A percentile compares a stretch with the other conserved stretches of the same genome.
phyloP scores from a whole-genome alignment of 1,140 invertebrate species.

The Pseudomyrmex gracilis region DNA sequence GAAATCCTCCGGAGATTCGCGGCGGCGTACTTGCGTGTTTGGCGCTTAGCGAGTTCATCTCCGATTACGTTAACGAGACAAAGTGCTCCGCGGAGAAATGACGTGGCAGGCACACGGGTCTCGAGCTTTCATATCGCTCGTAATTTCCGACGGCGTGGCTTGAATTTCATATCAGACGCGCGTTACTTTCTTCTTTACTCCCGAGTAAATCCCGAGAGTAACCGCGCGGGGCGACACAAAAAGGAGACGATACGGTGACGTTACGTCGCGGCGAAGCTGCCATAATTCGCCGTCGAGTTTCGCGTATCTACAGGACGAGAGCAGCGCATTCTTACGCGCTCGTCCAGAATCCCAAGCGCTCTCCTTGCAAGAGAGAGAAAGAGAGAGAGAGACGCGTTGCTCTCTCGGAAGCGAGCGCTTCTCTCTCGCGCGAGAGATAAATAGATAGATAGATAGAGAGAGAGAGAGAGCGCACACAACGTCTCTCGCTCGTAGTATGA shows the following conservation, averaged over 20 bases:
- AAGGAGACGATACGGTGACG: neutral
- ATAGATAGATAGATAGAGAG: too few relatives aligned
- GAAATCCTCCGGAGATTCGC: conserved; percentile 24
- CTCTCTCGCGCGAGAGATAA: neutral
- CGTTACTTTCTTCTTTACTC: conserved; percentile 31
- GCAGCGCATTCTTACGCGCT: neutral
- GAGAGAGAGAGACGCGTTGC: neutral
- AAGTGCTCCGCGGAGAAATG: conserved; percentile 14
- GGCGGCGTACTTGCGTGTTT: conserved; percentile 12
- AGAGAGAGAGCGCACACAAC: conserved; percentile 12
- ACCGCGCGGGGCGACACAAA: conserved; percentile 35
- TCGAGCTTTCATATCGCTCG: conserved; percentile 17
- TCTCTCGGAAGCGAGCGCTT: conserved; percentile 15
- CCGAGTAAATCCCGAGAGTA: conserved; percentile 10
- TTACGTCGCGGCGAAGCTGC: conserved; percentile 16
- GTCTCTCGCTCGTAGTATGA: conserved; percentile 27
- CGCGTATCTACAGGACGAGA: neutral
- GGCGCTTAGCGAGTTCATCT: conserved; percentile 17
- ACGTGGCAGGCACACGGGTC: neutral
- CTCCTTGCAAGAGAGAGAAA: neutral
- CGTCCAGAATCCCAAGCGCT: conserved; percentile 29
- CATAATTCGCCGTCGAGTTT: conserved; percentile 19
- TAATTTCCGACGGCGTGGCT: conserved; percentile 58
- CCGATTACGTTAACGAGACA: conserved; percentile 63
- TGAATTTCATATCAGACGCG: conserved; percentile 62